Percentiles rank a stretch among this genome's conserved stretches.
Evolutionary conservation across 2,797 vertebrate genomes (phyloP).

Genomic region (Acrossocheilus wenchowensis): DNA sequence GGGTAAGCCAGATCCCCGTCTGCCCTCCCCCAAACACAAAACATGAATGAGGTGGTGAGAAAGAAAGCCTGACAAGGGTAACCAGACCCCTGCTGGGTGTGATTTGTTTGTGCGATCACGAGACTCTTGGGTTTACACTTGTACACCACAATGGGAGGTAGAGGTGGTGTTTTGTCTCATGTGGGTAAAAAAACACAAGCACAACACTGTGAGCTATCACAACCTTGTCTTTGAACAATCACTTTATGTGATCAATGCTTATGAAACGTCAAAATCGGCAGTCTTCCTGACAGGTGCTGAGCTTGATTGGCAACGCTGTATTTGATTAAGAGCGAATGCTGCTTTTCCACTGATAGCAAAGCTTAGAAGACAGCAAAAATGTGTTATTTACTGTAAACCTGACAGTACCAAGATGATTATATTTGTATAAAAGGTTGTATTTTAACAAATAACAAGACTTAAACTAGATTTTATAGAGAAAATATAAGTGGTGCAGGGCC

Average conservation of each 20-base stretch:
- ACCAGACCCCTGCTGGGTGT: slow-evolving; percentile 40
- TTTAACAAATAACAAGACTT: slow-evolving; percentile 5
- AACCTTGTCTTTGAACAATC: slow-evolving; percentile 69
- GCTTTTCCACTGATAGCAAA: slow-evolving; percentile 42
- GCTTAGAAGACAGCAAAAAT: slow-evolving; percentile 36
- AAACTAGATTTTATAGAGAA: neutral
- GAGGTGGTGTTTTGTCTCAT: slow-evolving; percentile 63
- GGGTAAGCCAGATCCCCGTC: slow-evolving; percentile 10
- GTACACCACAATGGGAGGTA: slow-evolving; percentile 46
- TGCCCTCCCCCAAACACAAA: slow-evolving; percentile 17
- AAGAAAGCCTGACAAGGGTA: slow-evolving; percentile 28
- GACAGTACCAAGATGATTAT: neutral
- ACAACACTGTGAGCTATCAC: slow-evolving; percentile 70
- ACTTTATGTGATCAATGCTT: slow-evolving; percentile 77
- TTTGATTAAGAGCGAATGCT: slow-evolving; percentile 57
- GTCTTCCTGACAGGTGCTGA: slow-evolving; percentile 71
- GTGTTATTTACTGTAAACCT: slow-evolving; percentile 30
- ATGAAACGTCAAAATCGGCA: slow-evolving; percentile 74
- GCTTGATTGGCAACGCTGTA: slow-evolving; percentile 58
- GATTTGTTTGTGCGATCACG: slow-evolving; percentile 43
- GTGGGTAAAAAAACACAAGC: slow-evolving; percentile 66
- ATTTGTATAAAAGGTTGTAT: neutral
- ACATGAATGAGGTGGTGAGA: slow-evolving; percentile 42
- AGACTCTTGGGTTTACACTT: slow-evolving; percentile 41
- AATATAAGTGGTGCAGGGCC: neutral